These are phyloP conservation scores for Euglossa dilemma DNA, from an alignment of 1,140 invertebrate genomes.

Conservation along the genomic window DNA sequence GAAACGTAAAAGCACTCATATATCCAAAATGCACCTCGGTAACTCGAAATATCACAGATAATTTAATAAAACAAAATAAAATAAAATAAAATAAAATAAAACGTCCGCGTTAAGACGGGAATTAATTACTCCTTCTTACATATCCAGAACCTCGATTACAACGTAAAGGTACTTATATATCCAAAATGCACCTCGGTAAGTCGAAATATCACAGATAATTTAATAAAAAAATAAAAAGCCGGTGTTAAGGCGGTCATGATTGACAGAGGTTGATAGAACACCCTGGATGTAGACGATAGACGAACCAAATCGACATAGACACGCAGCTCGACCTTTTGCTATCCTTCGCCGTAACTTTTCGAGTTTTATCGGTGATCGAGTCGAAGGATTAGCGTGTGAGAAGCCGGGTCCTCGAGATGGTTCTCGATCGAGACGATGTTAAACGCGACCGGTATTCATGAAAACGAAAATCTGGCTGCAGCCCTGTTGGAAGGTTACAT, in stretches of 20 bases:
- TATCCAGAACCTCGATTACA: not conserved
- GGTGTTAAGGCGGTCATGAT: too few relatives aligned
- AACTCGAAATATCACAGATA: too few relatives aligned
- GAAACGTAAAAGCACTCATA: not conserved
- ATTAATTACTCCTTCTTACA: not conserved
- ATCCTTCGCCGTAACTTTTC: not conserved
- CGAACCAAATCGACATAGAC: not conserved
- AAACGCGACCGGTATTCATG: slow-evolving; percentile 24
- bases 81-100: too few relatives aligned
- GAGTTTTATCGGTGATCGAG: not conserved
- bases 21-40: too few relatives aligned
- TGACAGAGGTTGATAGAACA: too few relatives aligned
- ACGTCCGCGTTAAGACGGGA: too few relatives aligned
- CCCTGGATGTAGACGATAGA: too few relatives aligned
- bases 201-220: too few relatives aligned
- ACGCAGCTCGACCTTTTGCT: not conserved
- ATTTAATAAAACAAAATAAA: too few relatives aligned
- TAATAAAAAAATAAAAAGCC: too few relatives aligned
- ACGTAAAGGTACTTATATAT: too few relatives aligned
- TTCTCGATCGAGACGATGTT: not conserved
- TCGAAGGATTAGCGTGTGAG: not conserved
- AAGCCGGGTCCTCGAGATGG: not conserved
- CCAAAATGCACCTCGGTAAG: too few relatives aligned
- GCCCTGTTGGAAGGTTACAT: slow-evolving; percentile 51
- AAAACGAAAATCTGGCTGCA: not conserved